A percentile compares a stretch with the other conserved stretches of the same genome.
Evolutionary conservation across 1,140 invertebrate genomes (phyloP).

Genomic region (Leptinotarsa texana): DNA sequence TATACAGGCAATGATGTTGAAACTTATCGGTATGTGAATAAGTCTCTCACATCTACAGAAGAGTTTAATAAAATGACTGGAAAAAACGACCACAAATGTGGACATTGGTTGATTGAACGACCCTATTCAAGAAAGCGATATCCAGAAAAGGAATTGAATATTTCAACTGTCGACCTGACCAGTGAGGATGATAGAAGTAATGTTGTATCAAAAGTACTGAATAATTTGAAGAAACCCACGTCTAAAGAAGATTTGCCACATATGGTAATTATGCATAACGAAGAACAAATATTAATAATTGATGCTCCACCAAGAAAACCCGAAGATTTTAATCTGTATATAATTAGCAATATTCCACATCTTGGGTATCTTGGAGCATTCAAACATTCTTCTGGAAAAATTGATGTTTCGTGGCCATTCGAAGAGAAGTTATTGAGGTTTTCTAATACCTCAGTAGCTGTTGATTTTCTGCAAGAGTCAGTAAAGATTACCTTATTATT

Average conservation of each 20-base stretch:
- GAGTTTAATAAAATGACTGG: conserved; percentile 39
- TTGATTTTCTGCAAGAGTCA: conserved; percentile 38
- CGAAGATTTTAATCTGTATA: conserved; percentile 33
- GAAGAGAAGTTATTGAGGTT: conserved; percentile 41
- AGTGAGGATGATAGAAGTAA: conserved; percentile 20
- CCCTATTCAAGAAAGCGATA: conserved; percentile 9
- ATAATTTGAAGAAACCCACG: not conserved
- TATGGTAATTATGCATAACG: conserved; percentile 2
- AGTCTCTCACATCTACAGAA: conserved; percentile 38
- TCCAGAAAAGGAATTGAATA: not conserved
- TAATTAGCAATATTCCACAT: conserved; percentile 46
- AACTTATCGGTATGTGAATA: conserved; percentile 42
- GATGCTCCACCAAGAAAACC: conserved; percentile 30
- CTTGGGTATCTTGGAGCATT: conserved; percentile 46
- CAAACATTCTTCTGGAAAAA: conserved; percentile 28
- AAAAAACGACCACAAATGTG: conserved; percentile 21
- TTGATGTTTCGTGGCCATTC: conserved; percentile 47
- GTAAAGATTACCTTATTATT: not conserved
- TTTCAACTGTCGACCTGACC: conserved; percentile 28
- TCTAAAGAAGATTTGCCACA: not conserved
- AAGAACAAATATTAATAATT: not conserved
- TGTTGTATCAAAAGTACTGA: not conserved
- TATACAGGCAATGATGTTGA: conserved; percentile 38
- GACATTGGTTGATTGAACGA: conserved; percentile 35
- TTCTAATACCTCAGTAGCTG: conserved; percentile 36